These are phyloP conservation scores for Halcyon smyrnensis DNA, from an alignment of 2,797 vertebrate genomes.

Conservation along the genomic window DNA sequence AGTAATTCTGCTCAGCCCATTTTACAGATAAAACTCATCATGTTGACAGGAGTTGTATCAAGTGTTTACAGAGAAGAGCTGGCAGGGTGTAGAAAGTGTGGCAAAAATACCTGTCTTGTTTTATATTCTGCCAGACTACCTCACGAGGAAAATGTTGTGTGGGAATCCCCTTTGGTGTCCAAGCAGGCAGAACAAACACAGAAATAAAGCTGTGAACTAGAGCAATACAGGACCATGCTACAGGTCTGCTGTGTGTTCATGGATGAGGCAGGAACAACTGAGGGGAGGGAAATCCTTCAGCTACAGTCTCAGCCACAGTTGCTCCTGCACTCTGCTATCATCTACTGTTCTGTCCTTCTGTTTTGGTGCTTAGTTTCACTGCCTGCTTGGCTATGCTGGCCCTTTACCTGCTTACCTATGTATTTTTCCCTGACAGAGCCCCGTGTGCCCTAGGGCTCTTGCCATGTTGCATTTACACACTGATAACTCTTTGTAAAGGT, in stretches of 20 bases:
- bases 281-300: neutral
- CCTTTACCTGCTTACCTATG: neutral
- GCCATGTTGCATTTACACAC: rapidly evolving
- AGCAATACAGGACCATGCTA: neutral
- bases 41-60: neutral
- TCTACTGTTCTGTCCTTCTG: neutral
- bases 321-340: neutral
- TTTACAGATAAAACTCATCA: neutral
- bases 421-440: neutral
- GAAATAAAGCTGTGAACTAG: neutral
- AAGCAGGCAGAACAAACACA: neutral
- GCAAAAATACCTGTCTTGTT: neutral
- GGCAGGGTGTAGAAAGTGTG: neutral
- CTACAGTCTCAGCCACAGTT: neutral
- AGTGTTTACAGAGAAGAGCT: neutral
- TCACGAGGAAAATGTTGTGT: neutral
- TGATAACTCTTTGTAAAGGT: neutral
- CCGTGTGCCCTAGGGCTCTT: rapidly evolving
- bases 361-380: neutral
- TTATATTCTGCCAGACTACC: neutral
- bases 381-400: neutral
- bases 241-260: neutral
- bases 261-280: neutral
- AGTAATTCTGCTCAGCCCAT: neutral
- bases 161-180: neutral